Conservation (phyloP, 2,888 invertebrate genomes). For the Oegoconia quadripuncta region DNA sequence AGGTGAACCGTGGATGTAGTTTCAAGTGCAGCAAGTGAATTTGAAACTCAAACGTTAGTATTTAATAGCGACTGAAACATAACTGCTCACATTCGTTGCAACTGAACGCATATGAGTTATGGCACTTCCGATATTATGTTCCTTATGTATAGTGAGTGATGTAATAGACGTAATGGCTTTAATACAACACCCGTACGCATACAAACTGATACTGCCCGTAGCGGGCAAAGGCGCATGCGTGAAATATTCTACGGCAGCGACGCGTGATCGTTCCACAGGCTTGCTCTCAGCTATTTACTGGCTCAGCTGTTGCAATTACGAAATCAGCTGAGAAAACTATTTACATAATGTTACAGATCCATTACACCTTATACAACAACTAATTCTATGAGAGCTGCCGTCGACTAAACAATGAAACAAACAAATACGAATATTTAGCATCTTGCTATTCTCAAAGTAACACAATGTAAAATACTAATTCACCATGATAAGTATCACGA, state of each 20-base stretch:
- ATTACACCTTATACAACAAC: conserved; percentile 28
- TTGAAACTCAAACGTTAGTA: too few species aligned
- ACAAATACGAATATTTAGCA: too few species aligned
- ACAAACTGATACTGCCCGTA: neutral
- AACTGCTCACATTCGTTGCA: too few species aligned
- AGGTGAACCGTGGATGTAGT: too few species aligned
- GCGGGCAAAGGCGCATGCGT: conserved; percentile 8
- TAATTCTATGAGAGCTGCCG: conserved; percentile 1
- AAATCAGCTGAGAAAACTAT: conserved; percentile 54
- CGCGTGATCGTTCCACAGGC: conserved; percentile 61
- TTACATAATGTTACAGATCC: conserved; percentile 51
- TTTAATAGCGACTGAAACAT: too few species aligned
- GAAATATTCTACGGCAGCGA: conserved; percentile 34
- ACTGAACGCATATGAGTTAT: too few species aligned
- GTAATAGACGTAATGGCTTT: neutral
- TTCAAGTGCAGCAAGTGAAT: too few species aligned
- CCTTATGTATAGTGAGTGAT: neutral
- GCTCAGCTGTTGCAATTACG: conserved; percentile 44
- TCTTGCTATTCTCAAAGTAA: too few species aligned
- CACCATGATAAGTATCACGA: too few species aligned
- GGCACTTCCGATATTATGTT: neutral
- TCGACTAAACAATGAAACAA: conserved; percentile 7
- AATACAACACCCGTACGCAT: neutral
- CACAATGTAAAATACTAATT: too few species aligned
- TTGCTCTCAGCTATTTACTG: conserved; percentile 48